A percentile compares a stretch with the other conserved stretches of the same genome.
These are phyloP conservation scores for Acestrorhynchus altus DNA, from an alignment of 2,797 vertebrate species.

Conservation along the genomic window DNA sequence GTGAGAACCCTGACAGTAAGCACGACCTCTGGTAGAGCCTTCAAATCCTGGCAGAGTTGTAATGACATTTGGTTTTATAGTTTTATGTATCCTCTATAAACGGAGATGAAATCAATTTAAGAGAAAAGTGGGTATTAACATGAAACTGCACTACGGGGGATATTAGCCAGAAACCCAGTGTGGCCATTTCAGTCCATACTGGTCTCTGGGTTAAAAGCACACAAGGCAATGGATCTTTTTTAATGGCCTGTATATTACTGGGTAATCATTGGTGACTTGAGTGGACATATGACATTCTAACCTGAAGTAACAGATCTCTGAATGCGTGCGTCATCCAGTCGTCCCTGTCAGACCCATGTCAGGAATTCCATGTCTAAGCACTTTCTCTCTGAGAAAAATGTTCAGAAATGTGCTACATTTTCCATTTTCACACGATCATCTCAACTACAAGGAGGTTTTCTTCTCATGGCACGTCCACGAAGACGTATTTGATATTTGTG, in stretches of 20 bases:
- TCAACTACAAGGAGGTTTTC: too few relatives aligned
- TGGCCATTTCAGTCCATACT: not conserved
- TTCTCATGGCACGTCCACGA: too few relatives aligned
- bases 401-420: too few relatives aligned
- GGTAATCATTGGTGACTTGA: not conserved
- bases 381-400: too few relatives aligned
- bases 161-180: not conserved
- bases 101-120: not conserved
- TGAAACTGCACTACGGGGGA: not conserved
- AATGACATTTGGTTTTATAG: not conserved
- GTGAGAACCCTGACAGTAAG: conserved; percentile 36
- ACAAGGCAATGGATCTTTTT: not conserved
- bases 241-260: not conserved
- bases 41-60: conserved; percentile 12
- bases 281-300: not conserved
- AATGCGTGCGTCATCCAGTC: too few relatives aligned
- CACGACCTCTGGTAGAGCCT: conserved; percentile 36
- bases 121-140: not conserved
- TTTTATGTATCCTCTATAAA: conserved; percentile 13
- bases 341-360: too few relatives aligned
- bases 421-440: too few relatives aligned
- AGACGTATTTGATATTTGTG: too few relatives aligned
- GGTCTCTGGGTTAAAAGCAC: not conserved
- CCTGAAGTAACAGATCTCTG: not conserved
- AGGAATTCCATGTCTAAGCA: too few relatives aligned